A percentile compares a stretch with the other conserved stretches of the same genome.
Evolutionary conservation across 2,888 invertebrate genomes (phyloP).

Genomic region (Nomada lathburiana): DNA sequence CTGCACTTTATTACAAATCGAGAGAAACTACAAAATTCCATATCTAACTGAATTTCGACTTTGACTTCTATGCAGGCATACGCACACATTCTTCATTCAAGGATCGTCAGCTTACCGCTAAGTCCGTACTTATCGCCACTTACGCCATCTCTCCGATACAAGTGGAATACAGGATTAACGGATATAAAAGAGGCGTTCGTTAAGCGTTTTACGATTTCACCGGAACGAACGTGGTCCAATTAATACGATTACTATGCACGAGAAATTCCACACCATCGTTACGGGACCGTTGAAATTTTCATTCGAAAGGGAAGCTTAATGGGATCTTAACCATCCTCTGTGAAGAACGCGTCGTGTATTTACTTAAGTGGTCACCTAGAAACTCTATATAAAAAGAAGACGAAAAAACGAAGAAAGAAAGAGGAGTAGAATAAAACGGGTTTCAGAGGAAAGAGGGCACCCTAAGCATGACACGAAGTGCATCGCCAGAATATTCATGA

Average conservation of each 20-base stretch:
- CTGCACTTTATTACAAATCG: conserved; percentile 53
- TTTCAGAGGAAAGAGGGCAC: background rate
- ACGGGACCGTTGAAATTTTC: conserved; percentile 30
- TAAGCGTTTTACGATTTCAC: conserved; percentile 21
- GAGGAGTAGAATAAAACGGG: background rate
- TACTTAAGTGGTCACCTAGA: conserved; percentile 6
- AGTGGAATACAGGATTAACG: background rate
- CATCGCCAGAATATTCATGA: conserved; percentile 49
- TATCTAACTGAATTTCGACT: too few relatives aligned
- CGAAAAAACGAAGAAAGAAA: background rate
- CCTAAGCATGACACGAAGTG: background rate
- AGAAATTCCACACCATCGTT: conserved; percentile 6
- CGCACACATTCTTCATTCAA: too few relatives aligned
- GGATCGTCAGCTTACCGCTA: background rate
- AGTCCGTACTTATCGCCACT: background rate
- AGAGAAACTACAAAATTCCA: conserved; percentile 18
- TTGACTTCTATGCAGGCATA: too few relatives aligned
- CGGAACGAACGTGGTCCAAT: conserved; percentile 22
- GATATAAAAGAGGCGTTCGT: background rate
- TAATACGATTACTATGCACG: conserved; percentile 20
- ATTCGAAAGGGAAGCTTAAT: conserved; percentile 12
- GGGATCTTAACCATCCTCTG: conserved; percentile 1
- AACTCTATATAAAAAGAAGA: background rate
- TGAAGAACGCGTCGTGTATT: background rate
- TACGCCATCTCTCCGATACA: background rate